A percentile compares a stretch with the other conserved stretches of the same genome.
phyloP scores from a whole-genome alignment of 2,888 invertebrate genomes.

The Cetonia aurata region DNA sequence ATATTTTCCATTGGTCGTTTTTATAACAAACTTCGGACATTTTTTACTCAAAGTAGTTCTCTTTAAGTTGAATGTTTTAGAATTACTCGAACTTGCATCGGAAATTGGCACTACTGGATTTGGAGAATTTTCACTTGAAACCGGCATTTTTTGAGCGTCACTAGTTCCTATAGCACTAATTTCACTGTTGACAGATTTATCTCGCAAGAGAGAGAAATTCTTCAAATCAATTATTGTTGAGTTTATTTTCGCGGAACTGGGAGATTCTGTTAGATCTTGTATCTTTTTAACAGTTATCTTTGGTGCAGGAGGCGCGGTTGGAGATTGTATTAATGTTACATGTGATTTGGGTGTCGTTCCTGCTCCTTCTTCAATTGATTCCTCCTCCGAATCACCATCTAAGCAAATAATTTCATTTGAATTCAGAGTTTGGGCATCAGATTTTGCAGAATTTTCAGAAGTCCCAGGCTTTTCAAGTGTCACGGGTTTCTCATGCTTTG shows the following conservation, averaged over 20 bases:
- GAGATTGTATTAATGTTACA: neutral
- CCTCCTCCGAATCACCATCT: constrained; percentile 38
- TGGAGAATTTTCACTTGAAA: neutral
- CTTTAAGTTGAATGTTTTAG: constrained; percentile 16
- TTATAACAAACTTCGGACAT: constrained; percentile 35
- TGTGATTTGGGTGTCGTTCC: neutral
- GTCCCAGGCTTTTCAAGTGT: too few species aligned
- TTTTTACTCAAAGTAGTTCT: constrained; percentile 17
- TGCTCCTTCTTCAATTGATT: constrained; percentile 17
- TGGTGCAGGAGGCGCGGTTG: neutral
- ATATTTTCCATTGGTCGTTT: constrained; percentile 33
- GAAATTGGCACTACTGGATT: neutral
- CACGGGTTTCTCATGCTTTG: too few species aligned
- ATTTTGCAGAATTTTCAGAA: too few species aligned
- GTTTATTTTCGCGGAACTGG: neutral
- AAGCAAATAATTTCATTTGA: constrained; percentile 37
- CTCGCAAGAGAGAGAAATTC: constrained; percentile 18
- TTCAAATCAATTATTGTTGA: neutral
- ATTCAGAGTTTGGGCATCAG: neutral
- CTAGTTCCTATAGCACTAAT: neutral
- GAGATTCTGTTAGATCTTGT: constrained; percentile 31
- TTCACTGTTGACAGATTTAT: neutral
- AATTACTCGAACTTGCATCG: neutral
- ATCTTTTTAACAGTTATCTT: constrained; percentile 36
- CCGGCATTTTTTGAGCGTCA: neutral